Conservation (phyloP, 2,797 vertebrate genomes). For the Coregonus sp. region DNA sequence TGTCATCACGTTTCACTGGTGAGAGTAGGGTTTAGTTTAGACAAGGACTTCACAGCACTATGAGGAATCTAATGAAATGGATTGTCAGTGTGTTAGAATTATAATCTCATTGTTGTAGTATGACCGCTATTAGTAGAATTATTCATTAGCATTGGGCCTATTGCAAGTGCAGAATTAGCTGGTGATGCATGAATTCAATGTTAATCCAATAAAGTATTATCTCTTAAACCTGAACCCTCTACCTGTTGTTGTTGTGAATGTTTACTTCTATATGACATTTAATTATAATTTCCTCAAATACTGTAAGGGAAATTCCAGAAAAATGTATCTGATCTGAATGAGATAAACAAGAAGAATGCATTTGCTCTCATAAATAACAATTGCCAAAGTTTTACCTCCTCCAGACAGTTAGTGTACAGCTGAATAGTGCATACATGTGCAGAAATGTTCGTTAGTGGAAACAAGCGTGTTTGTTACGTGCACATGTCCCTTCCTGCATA, state of each 20-base stretch:
- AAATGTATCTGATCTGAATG: background rate
- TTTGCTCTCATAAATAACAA: slow-evolving; percentile 42
- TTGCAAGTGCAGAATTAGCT: background rate
- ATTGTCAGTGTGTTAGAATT: slow-evolving; percentile 22
- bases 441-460: slow-evolving; percentile 46
- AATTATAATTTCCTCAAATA: slow-evolving; percentile 1
- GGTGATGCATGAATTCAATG: background rate
- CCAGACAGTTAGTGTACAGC: slow-evolving; percentile 28
- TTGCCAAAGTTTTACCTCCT: slow-evolving; percentile 40
- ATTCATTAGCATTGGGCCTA: slow-evolving; percentile 26
- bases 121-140: slow-evolving; percentile 47
- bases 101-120: slow-evolving; percentile 32
- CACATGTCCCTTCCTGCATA: slow-evolving; percentile 63
- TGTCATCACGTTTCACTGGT: slow-evolving; percentile 56
- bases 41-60: slow-evolving; percentile 27
- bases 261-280: slow-evolving; percentile 10
- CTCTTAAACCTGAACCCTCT: background rate
- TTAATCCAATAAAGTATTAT: background rate
- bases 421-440: slow-evolving; percentile 61
- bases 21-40: slow-evolving; percentile 31
- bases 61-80: slow-evolving; percentile 36
- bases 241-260: background rate
- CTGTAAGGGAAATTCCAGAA: slow-evolving; percentile 22
- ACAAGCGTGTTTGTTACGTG: slow-evolving; percentile 51
- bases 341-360: slow-evolving; percentile 4